These are phyloP conservation scores for Aegithalos caudatus DNA, from an alignment of 2,113 vertebrate genomes.

Conservation along the genomic window DNA sequence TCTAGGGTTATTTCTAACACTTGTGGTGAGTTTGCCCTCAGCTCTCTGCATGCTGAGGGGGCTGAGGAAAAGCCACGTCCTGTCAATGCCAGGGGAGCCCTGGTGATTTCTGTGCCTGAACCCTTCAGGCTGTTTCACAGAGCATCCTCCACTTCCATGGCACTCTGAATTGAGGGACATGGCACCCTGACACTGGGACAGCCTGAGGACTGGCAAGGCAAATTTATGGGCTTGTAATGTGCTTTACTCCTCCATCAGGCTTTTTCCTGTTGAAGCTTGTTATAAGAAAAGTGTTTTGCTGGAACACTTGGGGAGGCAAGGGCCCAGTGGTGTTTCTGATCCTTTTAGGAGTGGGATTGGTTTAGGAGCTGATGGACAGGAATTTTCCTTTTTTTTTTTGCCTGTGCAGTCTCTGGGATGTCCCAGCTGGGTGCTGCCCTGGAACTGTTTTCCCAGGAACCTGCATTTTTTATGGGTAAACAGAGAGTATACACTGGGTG, in stretches of 20 bases:
- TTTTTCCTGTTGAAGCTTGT: not conserved
- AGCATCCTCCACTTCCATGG: not conserved
- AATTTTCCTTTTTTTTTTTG: not conserved
- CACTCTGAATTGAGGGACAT: not conserved
- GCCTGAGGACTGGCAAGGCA: not conserved
- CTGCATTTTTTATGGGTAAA: not conserved
- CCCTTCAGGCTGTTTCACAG: not conserved
- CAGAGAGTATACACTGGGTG: rapidly evolving
- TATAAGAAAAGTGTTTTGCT: not conserved
- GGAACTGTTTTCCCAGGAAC: not conserved
- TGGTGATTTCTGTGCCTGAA: not conserved
- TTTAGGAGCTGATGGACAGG: not conserved
- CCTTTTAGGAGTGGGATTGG: not conserved
- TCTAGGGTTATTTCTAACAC: not conserved
- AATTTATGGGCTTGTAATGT: not conserved
- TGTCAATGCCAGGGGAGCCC: not conserved
- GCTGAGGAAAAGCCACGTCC: not conserved
- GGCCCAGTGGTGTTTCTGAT: not conserved
- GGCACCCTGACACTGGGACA: not conserved
- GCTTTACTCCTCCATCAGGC: not conserved
- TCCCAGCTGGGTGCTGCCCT: not conserved
- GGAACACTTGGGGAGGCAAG: not conserved
- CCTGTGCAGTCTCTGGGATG: not conserved
- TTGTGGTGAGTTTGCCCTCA: not conserved
- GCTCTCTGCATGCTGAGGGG: not conserved